phyloP scores from a whole-genome alignment of 1,140 invertebrate genomes.

The Drosophila setifemur region DNA sequence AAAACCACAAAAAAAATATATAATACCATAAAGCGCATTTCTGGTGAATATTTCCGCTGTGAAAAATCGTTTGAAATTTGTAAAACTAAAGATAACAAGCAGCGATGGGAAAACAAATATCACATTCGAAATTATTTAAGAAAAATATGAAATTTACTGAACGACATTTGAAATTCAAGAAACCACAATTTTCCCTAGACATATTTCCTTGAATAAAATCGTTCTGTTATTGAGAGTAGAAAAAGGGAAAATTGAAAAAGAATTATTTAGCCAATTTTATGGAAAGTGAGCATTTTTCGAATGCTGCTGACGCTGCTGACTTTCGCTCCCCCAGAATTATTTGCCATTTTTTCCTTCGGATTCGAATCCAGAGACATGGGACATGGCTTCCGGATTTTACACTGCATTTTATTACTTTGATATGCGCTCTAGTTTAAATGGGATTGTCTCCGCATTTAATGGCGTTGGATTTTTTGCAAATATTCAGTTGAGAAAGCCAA shows the following conservation, averaged over 20 bases:
- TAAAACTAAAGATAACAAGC: constrained; percentile 57
- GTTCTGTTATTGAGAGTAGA: no score
- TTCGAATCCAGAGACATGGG: background rate
- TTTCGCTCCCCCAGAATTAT: constrained; percentile 12
- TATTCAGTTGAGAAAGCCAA: constrained; percentile 4
- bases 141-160: no score
- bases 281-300: background rate
- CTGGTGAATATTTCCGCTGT: constrained; percentile 43
- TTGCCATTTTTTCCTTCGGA: constrained; percentile 8
- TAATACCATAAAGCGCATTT: constrained; percentile 31
- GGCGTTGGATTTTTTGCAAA: constrained; percentile 6
- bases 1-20: constrained; percentile 14
- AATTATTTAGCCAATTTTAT: constrained; percentile 11
- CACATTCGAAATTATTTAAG: no score
- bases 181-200: no score
- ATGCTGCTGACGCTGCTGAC: constrained; percentile 23
- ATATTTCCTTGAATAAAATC: no score
- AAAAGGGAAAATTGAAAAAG: background rate
- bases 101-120: constrained; percentile 65
- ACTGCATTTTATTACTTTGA: constrained; percentile 52
- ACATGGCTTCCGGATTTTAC: constrained; percentile 18
- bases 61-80: constrained; percentile 72
- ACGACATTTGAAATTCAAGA: no score
- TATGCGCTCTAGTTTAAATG: constrained; percentile 21
- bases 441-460: background rate